Evolutionary conservation across 1,140 invertebrate genomes (phyloP).

Genomic region (Rhizoglyphus robini): DNA sequence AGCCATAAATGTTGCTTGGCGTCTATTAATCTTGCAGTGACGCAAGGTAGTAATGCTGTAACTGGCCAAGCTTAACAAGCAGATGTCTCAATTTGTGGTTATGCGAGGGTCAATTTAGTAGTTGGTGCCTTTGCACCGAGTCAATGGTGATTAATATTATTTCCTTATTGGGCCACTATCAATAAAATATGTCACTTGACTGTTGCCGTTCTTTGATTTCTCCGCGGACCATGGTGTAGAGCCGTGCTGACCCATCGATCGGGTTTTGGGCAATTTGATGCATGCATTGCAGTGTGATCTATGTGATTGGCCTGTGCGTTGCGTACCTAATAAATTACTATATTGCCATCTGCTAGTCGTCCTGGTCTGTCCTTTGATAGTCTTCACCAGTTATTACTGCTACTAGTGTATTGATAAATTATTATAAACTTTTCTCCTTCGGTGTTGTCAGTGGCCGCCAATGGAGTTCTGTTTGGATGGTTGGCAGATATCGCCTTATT

Average conservation of each 20-base stretch:
- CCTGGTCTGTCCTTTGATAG: not conserved
- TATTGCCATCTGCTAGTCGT: not conserved
- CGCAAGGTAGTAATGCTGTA: not conserved
- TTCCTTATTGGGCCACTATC: not conserved
- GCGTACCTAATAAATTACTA: conserved; percentile 15
- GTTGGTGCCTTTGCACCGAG: not conserved
- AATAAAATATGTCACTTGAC: not conserved
- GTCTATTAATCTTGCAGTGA: not conserved
- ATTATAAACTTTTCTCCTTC: conserved; percentile 14
- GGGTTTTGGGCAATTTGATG: not conserved
- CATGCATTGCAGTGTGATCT: not conserved
- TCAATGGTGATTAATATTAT: not conserved
- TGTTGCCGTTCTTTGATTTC: not conserved
- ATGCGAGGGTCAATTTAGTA: not conserved
- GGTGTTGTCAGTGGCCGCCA: not conserved
- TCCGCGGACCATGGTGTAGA: no score
- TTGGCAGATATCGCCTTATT: no score
- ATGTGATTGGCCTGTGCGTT: not conserved
- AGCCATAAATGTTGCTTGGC: not conserved
- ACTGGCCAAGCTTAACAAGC: not conserved
- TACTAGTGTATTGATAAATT: conserved; percentile 18
- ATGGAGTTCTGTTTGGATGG: no score
- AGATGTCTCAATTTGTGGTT: not conserved
- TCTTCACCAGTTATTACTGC: not conserved
- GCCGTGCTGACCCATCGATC: not conserved